These are phyloP conservation scores for Diphyllodes magnificus DNA, from an alignment of 2,113 vertebrate species.

Conservation along the genomic window DNA sequence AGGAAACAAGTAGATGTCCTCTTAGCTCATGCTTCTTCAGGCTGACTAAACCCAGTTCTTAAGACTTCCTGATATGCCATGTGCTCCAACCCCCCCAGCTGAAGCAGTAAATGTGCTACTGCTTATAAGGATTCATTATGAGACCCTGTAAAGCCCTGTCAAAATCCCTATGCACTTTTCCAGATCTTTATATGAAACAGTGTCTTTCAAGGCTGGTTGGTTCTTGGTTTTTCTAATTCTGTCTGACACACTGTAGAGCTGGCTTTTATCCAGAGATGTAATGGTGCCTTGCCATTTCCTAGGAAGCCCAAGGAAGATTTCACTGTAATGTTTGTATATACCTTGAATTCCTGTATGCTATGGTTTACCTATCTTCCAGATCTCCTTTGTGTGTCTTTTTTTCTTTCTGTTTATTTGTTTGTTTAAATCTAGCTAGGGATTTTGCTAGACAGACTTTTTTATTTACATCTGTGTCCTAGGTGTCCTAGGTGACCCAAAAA, in stretches of 20 bases:
- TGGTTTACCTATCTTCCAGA: neutral
- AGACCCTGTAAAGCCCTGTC: neutral
- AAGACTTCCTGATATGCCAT: neutral
- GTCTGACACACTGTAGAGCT: neutral
- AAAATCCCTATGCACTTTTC: neutral
- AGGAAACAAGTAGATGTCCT: neutral
- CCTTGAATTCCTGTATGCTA: neutral
- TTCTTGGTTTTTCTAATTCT: neutral
- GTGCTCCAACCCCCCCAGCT: neutral
- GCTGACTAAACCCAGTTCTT: neutral
- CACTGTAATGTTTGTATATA: neutral
- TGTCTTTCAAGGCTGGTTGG: neutral
- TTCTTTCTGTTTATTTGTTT: neutral
- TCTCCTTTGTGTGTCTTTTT: neutral
- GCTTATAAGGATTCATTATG: neutral
- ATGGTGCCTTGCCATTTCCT: neutral
- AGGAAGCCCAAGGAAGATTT: neutral
- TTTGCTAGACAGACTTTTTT: neutral
- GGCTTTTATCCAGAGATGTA: neutral
- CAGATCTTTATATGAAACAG: neutral
- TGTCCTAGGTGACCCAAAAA: neutral
- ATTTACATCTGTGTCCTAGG: neutral
- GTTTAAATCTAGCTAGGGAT: neutral
- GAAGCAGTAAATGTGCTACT: neutral
- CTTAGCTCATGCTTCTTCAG: neutral